These are phyloP conservation scores for Corythoichthys haematopterus DNA, from an alignment of 2,113 vertebrate species.

Conservation along the genomic window DNA sequence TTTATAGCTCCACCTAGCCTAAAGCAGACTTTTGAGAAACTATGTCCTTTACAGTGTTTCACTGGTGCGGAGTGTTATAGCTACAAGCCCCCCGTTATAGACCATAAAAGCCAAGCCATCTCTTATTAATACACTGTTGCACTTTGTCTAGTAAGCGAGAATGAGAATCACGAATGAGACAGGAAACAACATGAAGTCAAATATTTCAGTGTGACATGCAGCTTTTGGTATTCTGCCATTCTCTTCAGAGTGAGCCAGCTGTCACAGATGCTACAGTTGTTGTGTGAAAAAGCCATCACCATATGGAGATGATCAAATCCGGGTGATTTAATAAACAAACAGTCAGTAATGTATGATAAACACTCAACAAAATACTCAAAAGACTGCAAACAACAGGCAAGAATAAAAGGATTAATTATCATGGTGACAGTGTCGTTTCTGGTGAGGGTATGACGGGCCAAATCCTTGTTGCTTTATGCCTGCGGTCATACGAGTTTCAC, in stretches of 20 bases:
- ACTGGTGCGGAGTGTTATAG: not conserved
- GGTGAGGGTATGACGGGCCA: too few relatives aligned
- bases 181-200: not conserved
- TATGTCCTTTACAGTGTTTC: not conserved
- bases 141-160: not conserved
- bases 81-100: not conserved
- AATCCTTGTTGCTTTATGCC: too few relatives aligned
- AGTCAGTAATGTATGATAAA: not conserved
- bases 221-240: not conserved
- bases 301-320: not conserved
- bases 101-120: not conserved
- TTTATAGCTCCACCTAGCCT: not conserved
- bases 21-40: not conserved
- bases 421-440: not conserved
- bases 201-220: not conserved
- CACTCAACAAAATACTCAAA: not conserved
- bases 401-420: not conserved
- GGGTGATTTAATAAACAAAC: not conserved
- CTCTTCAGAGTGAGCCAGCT: not conserved
- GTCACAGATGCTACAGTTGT: slow-evolving; percentile 5
- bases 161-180: slow-evolving; percentile 1
- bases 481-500: too few relatives aligned
- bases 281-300: not conserved
- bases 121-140: not conserved
- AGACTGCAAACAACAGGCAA: not conserved